These are phyloP conservation scores for Caenorhabditis sp. DNA, from an alignment of 2,888 invertebrate genomes.

Conservation along the genomic window DNA sequence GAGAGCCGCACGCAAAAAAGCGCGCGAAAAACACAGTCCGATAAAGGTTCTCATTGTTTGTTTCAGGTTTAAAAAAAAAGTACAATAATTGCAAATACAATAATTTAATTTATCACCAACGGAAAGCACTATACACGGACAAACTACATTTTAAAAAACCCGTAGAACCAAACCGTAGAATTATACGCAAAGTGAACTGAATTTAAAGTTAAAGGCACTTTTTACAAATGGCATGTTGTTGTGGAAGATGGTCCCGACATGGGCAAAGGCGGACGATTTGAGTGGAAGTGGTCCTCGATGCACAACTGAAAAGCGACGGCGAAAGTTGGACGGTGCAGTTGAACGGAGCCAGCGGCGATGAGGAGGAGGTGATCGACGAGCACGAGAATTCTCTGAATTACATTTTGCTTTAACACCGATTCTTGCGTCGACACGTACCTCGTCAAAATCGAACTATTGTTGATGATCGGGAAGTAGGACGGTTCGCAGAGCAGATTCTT, in stretches of 20 bases:
- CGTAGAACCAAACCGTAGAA: too few relatives aligned
- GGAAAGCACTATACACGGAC: too few relatives aligned
- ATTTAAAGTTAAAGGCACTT: conserved; percentile 61
- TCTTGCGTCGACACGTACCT: conserved; percentile 4
- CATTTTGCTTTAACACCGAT: background rate
- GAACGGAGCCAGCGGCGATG: conserved; percentile 58
- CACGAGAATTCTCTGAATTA: conserved; percentile 14
- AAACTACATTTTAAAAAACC: too few relatives aligned
- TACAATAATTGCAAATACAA: too few relatives aligned
- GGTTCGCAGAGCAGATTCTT: conserved; percentile 60
- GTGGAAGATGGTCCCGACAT: conserved; percentile 59
- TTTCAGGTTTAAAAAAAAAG: too few relatives aligned
- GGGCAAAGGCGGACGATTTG: conserved; percentile 65
- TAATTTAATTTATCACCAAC: too few relatives aligned
- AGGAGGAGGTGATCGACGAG: background rate
- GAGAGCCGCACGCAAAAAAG: too few relatives aligned
- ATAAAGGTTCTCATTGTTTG: too few relatives aligned
- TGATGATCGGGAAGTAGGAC: conserved; percentile 56
- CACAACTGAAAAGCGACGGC: conserved; percentile 67
- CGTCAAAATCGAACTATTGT: background rate
- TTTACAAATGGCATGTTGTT: conserved; percentile 58
- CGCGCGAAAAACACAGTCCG: too few relatives aligned
- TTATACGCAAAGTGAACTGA: too few relatives aligned
- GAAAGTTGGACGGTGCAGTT: conserved; percentile 61
- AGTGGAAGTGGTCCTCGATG: too few relatives aligned